Base-by-base conservation (phyloP, 2,113 vertebrate genomes). In the Pseudopipra pipra region DNA sequence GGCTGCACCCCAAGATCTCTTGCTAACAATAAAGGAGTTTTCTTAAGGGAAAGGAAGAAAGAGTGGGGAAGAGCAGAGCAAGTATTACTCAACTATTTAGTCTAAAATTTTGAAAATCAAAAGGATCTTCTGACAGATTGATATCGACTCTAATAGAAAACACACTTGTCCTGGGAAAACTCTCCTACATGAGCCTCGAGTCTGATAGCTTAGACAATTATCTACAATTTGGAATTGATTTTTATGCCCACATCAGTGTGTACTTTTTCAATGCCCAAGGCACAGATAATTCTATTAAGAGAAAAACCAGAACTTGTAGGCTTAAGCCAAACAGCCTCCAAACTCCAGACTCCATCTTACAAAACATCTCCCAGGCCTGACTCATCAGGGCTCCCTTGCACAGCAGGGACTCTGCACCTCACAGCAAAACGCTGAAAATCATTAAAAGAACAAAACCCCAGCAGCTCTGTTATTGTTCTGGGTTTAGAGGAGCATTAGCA, bases 1-100 rank as follows among this genome's bases (percentile, higher is more conserved):
- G 96, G 96, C 94, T 81, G 85, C 12, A 8, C 75, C 87, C 96
- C 96, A 97, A 92, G 39, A 28, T 85, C 58, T 95, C 95, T 88
- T 74, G 87, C 94, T 94, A 96, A 96, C 95, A 97, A 97, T 96
- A 81, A 71, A 88, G 79, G 78, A 96, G 92, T 96, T 97, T 98
- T 98, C 91, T 89, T 96, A 96, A 97, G 94, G 80, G 96, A 92
- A 92, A 87, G 78, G 37, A 88, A 82, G 73, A 97, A 96, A 93
- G 86, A 90, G 85, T 43, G 92, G 68, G 94, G 92, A 86, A 52
- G 86, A 93, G 55, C 21, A 85, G 83, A 96, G 94, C 76, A 47
- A 97, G 96, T 91, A 97, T 98, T 98, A 98, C 88, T 96, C 94
- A 97, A 97, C 96, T 97, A 98, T 98, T 98, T 97, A 96, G 96